These are phyloP conservation scores for Panagrolaimus sp. DNA, from an alignment of 1,140 invertebrate genomes.

Conservation along the genomic window DNA sequence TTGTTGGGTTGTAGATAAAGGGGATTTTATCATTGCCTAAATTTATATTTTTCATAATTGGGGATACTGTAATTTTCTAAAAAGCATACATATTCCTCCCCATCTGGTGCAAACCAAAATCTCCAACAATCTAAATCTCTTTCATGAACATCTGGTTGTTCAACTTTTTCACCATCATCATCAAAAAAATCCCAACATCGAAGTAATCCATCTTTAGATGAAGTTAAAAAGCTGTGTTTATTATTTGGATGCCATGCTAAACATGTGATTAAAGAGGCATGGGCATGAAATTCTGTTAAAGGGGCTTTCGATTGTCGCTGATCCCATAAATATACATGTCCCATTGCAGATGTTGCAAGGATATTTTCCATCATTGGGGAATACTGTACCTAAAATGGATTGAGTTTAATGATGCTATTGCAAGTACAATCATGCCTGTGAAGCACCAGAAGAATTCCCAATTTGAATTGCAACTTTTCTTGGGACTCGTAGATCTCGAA, in stretches of 20 bases:
- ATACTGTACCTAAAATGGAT: too few species aligned
- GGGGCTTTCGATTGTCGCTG: constrained; percentile 27
- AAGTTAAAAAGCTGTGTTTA: constrained; percentile 26
- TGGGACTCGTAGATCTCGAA: neutral
- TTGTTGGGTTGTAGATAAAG: neutral
- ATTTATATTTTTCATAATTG: too few species aligned
- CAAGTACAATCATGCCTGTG: too few species aligned
- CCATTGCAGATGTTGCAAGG: neutral
- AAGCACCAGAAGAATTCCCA: neutral
- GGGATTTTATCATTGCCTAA: constrained; percentile 22
- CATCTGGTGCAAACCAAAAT: constrained; percentile 27
- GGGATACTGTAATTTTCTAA: too few species aligned
- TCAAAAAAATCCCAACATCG: constrained; percentile 24
- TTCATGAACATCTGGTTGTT: constrained; percentile 1
- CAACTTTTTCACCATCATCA: neutral
- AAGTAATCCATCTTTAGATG: constrained; percentile 21
- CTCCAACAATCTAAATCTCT: constrained; percentile 7
- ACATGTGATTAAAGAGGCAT: neutral
- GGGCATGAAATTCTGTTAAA: constrained; percentile 8
- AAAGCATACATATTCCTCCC: constrained; percentile 32
- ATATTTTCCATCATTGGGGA: neutral
- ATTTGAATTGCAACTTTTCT: neutral
- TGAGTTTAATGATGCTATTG: too few species aligned
- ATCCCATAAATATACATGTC: constrained; percentile 21
- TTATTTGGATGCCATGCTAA: constrained; percentile 4